Evolutionary conservation across 2,797 vertebrate species (phyloP), one percentile per base, ranked within the genome.

Genomic region (Sebastes glaucus): DNA sequence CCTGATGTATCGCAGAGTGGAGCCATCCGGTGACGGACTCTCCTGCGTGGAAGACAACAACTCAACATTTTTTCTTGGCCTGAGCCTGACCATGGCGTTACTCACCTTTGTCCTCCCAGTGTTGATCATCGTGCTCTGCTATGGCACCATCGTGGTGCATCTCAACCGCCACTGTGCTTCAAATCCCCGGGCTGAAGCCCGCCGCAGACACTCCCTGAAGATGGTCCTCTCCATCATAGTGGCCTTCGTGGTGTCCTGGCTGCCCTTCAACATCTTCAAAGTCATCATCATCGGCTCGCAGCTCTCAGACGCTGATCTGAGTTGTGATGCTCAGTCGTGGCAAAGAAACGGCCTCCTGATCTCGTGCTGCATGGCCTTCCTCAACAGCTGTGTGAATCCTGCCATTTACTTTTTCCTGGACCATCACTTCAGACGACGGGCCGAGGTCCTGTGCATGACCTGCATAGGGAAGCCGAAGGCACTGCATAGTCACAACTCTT

Each of bases 321-420:
- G 65, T 1, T 89, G 95, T 63, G 33, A 73, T 0, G 56, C 68
- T 2, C n/a, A 38, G 22, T 38, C 25, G 0, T 87, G 77, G 89
- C 73, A 74, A 28, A 70, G 18, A 4, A 88, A 93, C 49, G 96
- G 96, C 9, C 84, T 97, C 55, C 20, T 83, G 1, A 0, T 94
- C 55, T 94, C 96, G 1, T 96, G 96, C 81, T 97, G 96, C 89
- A 80, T 98, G 87, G 97, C 97, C 7, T 98, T 98, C 79, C 42
- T 96, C 72, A 97, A 97, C 95, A 97, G 97, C 89, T 97, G 97
- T 35, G 82, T 97, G 72, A 98, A 97, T 78, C 97, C 97, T 4
- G 87, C 94, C 80, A 94, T 98, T 90, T 98, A 97, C 25, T 90
- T 97, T 11, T 92, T 96, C 53, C 92, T 97, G 84, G 97, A 98